Evolutionary conservation across 92 coral and sea anemone species (phyloP).

Genomic region (Epizoanthus stellaris): DNA sequence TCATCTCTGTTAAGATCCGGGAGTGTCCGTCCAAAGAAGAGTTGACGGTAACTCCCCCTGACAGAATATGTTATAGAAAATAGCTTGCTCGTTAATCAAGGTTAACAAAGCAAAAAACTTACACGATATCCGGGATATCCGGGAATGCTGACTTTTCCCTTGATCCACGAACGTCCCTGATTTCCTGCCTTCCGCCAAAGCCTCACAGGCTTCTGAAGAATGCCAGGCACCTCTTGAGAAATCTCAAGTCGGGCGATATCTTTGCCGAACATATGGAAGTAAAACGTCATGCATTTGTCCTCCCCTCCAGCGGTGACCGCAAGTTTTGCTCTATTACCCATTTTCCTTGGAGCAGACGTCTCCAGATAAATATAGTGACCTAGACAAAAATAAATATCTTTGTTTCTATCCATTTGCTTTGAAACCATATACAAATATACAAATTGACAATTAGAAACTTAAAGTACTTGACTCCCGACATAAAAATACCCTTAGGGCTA

Average conservation of each 20-base stretch:
- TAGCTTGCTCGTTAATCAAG: no score
- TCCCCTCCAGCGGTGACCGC: not conserved
- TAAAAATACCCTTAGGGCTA: no score
- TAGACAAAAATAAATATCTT: not conserved
- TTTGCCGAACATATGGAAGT: not conserved
- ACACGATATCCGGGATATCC: not conserved
- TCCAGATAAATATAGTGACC: constrained; percentile 4
- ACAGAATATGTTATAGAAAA: no score
- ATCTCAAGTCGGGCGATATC: not conserved
- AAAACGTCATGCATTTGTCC: constrained; percentile 15
- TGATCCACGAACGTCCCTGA: not conserved
- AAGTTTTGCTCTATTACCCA: not conserved
- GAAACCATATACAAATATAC: no score
- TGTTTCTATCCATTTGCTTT: no score
- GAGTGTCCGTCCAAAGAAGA: no score
- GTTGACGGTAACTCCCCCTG: no score
- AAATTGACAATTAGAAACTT: no score
- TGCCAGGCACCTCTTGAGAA: not conserved
- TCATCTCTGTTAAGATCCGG: no score
- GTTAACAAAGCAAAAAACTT: not conserved
- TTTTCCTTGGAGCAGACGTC: not conserved
- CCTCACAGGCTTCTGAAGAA: not conserved
- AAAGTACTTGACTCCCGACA: no score
- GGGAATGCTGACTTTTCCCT: not conserved
- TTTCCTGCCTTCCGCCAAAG: not conserved